These are phyloP conservation scores for Hetaerina titia DNA, from an alignment of 2,888 invertebrate species.

Conservation along the genomic window DNA sequence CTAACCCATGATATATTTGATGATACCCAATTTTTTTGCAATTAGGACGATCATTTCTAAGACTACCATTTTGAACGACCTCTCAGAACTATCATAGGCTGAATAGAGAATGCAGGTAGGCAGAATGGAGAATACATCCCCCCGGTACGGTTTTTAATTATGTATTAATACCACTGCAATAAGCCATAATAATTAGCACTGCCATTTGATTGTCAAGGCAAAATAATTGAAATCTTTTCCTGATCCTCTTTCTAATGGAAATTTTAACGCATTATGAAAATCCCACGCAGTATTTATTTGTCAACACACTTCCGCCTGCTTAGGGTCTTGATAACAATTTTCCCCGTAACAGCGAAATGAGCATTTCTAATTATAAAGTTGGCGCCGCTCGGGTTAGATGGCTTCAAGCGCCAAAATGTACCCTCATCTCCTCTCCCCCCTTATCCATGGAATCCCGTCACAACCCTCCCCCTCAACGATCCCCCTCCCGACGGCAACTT, in stretches of 20 bases:
- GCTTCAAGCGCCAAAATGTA: background rate
- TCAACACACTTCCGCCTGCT: background rate
- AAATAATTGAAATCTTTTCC: no score
- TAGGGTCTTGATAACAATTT: background rate
- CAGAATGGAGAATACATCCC: no score
- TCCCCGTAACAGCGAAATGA: background rate
- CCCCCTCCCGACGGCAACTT: background rate
- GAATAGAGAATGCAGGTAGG: no score
- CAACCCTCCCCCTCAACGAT: background rate
- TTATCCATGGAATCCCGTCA: background rate
- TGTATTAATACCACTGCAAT: no score
- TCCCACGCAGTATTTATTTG: background rate
- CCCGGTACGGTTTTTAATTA: no score
- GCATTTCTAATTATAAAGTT: background rate
- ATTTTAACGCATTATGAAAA: background rate
- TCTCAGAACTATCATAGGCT: no score
- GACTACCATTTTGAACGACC: no score
- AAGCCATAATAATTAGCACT: no score
- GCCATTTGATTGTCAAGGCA: background rate
- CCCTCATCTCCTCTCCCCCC: background rate
- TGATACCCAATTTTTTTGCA: no score
- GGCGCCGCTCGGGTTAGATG: background rate
- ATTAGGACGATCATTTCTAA: no score
- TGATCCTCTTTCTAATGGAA: background rate
- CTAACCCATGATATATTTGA: no score